Base-by-base conservation (phyloP, 2,888 invertebrate genomes). In the Nesidiocoris tenuis region DNA sequence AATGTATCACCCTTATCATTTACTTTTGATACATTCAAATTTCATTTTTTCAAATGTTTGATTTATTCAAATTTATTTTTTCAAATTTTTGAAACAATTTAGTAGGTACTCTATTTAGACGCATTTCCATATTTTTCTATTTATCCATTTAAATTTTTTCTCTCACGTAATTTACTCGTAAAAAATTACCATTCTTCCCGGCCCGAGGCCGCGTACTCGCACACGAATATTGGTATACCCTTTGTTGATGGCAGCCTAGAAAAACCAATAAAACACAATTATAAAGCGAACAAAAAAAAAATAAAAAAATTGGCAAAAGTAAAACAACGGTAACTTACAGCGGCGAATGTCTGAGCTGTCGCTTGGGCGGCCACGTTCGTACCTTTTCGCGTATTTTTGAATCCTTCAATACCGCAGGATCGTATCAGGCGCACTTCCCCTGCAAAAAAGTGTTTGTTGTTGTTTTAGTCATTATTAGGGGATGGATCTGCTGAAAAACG, bases 331-430 rank as follows among this genome's bases (percentile, higher is more conserved):
- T n/a, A n/a, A 25, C 88, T 86, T 86, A 94, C 94, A 76, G 86
- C 85, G 79, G 92, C 91, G 80, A 96, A 85, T 76, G 87, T 89
- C 74, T 96, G 89, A 22, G 94, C 97, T 22, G 96, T 94, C 12
- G 96, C 93, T 85, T 98, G 97, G 1, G 96, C 98, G 56, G 98
- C 98, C 81, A 98, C 92, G 83, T 96, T 97, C 2, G 98, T 98
- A 78, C 97, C 97, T 84, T 98, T 98, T 80, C 92, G 90, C 0
- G 96, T 90, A 83, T 97, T 94, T 84, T 95, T 96, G 82, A 96
- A 98, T 2, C 98, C 98, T 83, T 97, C 97, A 80, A 91, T 87
- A 0, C 97, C 96, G 85, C 94, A 92, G 0, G 93, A 91, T 56
- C 90, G 85, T 19, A 90, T 86, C 9, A 91, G 80, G 81, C 90